Conservation (phyloP, 2,113 vertebrate genomes). For the Ploceus nigricollis region DNA sequence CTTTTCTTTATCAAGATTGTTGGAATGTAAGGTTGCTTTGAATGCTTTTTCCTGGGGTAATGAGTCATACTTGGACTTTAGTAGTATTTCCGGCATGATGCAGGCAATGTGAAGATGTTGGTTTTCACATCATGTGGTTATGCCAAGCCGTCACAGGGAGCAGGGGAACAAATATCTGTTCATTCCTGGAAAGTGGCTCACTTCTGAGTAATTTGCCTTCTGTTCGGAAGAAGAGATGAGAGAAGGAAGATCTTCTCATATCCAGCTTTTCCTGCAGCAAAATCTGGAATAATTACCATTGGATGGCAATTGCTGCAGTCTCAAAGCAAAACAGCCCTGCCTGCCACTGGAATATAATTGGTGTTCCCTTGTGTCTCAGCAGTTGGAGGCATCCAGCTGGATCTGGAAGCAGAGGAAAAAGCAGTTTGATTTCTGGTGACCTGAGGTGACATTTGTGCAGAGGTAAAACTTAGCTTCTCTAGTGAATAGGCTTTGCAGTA, state of each 20-base stretch:
- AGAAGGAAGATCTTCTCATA: neutral
- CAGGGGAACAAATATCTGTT: neutral
- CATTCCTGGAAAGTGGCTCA: neutral
- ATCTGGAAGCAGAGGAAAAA: neutral
- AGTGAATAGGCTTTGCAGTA: neutral
- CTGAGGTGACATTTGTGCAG: neutral
- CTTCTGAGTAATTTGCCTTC: neutral
- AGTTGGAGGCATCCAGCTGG: neutral
- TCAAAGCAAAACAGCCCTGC: neutral
- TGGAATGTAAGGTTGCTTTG: neutral
- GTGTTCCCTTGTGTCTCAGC: neutral
- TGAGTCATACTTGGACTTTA: neutral
- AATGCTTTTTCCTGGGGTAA: neutral
- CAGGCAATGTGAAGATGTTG: neutral
- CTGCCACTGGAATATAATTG: neutral
- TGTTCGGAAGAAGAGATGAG: neutral
- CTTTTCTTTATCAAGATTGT: neutral
- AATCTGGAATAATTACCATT: neutral
- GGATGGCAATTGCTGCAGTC: neutral
- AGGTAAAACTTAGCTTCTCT: neutral
- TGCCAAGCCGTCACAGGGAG: neutral
- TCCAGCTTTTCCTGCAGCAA: neutral
- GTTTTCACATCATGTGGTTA: neutral
- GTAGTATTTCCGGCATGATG: neutral
- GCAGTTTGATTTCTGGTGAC: neutral